Evolutionary conservation across 2,888 invertebrate genomes (phyloP), one percentile per base, ranked within the genome.

Genomic region (Nebria salina): DNA sequence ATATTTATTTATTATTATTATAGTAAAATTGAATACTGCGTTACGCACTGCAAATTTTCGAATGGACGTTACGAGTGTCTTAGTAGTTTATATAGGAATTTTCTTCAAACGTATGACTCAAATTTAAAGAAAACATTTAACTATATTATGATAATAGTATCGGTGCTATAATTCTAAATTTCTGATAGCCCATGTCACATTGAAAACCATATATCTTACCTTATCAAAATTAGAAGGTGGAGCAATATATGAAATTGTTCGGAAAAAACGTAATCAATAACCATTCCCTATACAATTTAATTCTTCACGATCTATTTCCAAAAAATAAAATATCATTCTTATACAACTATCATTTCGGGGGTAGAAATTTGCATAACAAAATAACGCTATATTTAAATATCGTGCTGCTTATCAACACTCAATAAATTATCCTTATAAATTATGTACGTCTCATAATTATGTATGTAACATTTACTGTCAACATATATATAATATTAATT

Each of bases 131-230:
- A 34, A 34, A 34, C 34, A 34, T 34, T 54, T 54, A 54, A 8
- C 13, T 54, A 8, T 13, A 54, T 54, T 54, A 13, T 8, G 70
- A 73, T 73, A 41, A n/a, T 26, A 15, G 73, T 73, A 73, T 73
- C 73, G 11, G 73, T 34, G 73, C 73, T 34, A 41, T 73, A 73
- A 26, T 73, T 73, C 42, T 13, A 73, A 41, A 25, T 11, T 70
- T 25, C 7, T 26, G 70, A 70, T 70, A 70, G 70, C 70, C 34
- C 11, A 26, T 70, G 70, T 26, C 70, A 70, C 15, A 70, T 70
- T 70, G 70, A 26, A 70, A 26, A 70, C 34, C 34, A 70, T 34
- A 70, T 70, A 70, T 54, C 54, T 54, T 54, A 54, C 13, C 54
- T 34, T 34, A 34, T 34, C 34, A 34, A 54, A 54, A 54, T 54